These are phyloP conservation scores for Lagorchestes hirsutus DNA, from an alignment of 2,797 vertebrate species.

Conservation along the genomic window DNA sequence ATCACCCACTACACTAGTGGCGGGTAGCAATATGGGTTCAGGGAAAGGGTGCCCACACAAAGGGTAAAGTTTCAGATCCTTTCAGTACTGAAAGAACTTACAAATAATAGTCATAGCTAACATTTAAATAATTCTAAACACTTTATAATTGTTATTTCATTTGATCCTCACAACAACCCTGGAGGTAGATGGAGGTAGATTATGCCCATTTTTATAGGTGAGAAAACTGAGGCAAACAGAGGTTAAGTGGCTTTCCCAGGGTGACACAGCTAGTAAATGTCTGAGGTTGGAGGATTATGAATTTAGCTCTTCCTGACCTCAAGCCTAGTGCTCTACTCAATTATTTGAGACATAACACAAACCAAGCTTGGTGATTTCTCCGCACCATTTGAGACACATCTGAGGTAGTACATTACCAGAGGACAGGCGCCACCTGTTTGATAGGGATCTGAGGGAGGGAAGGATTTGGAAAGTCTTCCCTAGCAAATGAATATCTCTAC, in stretches of 20 bases:
- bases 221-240: not conserved
- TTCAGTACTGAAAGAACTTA: not conserved
- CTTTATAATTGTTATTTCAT: not conserved
- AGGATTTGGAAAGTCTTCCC: not conserved
- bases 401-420: not conserved
- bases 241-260: not conserved
- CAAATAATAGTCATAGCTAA: not conserved
- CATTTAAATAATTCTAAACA: not conserved
- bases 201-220: not conserved
- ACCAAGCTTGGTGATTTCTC: not conserved
- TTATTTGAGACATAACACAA: not conserved
- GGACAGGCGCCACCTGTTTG: not conserved
- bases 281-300: not conserved
- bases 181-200: not conserved
- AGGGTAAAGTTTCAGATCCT: not conserved
- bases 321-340: not conserved
- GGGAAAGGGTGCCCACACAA: not conserved
- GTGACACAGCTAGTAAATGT: not conserved
- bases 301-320: not conserved
- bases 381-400: not conserved
- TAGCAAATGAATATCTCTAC: not conserved
- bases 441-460: not conserved
- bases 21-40: not conserved
- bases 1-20: not conserved
- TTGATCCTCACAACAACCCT: not conserved